Percentiles rank a stretch among this genome's conserved stretches.
phyloP scores from a whole-genome alignment of 2,888 invertebrate species.

The Spilarctia lutea region DNA sequence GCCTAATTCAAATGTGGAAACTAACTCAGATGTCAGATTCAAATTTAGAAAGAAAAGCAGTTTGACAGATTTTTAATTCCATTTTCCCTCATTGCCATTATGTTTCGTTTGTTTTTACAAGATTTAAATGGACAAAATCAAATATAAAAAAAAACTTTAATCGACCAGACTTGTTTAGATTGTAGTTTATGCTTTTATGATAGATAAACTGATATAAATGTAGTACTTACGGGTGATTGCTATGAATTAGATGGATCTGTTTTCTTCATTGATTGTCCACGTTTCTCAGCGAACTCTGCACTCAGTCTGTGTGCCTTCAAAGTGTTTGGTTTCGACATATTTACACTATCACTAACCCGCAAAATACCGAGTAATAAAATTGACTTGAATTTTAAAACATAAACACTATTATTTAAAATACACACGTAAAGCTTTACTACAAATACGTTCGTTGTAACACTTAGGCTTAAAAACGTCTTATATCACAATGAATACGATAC shows the following conservation, averaged over 20 bases:
- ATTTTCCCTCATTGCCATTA: neutral
- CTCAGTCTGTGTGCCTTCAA: conserved; percentile 83
- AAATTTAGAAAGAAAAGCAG: neutral
- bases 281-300: conserved; percentile 83
- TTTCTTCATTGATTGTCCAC: conserved; percentile 77
- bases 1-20: neutral
- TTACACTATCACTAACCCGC: conserved; percentile 64
- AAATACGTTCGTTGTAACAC: conserved; percentile 66
- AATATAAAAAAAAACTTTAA: neutral
- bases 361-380: conserved; percentile 43
- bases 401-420: conserved; percentile 56
- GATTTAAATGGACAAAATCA: neutral
- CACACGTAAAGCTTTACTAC: conserved; percentile 58
- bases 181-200: conserved; percentile 9
- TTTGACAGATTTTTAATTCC: conserved; percentile 1
- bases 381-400: conserved; percentile 54
- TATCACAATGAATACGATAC: conserved; percentile 63
- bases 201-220: conserved; percentile 37
- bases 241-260: conserved; percentile 79
- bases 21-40: too few species aligned
- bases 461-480: conserved; percentile 58
- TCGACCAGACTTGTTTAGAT: neutral
- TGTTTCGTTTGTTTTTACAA: neutral
- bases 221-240: conserved; percentile 82
- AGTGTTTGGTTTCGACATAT: conserved; percentile 82